A percentile compares a stretch with the other conserved stretches of the same genome.
phyloP scores from a whole-genome alignment of 2,113 vertebrate genomes.

The Chaetodon trifascialis region DNA sequence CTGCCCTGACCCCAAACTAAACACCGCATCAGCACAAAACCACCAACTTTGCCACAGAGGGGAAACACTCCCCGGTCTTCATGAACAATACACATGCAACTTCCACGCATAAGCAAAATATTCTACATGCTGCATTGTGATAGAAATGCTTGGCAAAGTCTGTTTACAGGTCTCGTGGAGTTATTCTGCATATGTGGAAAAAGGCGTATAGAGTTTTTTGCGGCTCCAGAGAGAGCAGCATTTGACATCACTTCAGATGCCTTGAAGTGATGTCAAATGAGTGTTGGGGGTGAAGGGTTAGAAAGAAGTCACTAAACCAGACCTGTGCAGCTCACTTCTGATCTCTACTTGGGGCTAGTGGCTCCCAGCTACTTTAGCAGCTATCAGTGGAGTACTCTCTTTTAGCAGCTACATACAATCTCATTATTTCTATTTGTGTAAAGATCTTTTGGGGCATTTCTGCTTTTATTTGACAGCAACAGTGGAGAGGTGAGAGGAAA shows the following conservation, averaged over 20 bases:
- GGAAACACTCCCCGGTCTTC: conserved; percentile 14
- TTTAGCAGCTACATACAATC: no score
- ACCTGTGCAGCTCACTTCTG: background rate
- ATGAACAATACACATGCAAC: conserved; percentile 6
- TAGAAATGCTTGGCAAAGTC: background rate
- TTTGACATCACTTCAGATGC: no score
- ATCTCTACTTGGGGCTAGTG: background rate
- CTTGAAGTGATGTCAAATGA: background rate
- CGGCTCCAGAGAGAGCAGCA: background rate
- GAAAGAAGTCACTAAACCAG: background rate
- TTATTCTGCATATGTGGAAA: background rate
- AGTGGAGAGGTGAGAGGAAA: no score
- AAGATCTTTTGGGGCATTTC: no score
- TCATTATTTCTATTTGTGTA: no score
- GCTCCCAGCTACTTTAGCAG: background rate
- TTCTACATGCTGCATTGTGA: background rate
- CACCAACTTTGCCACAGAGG: background rate
- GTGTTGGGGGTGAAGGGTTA: background rate
- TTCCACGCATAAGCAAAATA: background rate
- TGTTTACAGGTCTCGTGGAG: background rate
- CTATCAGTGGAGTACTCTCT: background rate
- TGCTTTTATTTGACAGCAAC: no score
- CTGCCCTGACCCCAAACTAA: conserved; percentile 28
- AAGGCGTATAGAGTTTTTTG: background rate
- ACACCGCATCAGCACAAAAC: conserved; percentile 61